Percentiles rank a stretch among this genome's conserved stretches.
Evolutionary conservation across 2,113 vertebrate genomes (phyloP).

Genomic region (Macquaria australasica): DNA sequence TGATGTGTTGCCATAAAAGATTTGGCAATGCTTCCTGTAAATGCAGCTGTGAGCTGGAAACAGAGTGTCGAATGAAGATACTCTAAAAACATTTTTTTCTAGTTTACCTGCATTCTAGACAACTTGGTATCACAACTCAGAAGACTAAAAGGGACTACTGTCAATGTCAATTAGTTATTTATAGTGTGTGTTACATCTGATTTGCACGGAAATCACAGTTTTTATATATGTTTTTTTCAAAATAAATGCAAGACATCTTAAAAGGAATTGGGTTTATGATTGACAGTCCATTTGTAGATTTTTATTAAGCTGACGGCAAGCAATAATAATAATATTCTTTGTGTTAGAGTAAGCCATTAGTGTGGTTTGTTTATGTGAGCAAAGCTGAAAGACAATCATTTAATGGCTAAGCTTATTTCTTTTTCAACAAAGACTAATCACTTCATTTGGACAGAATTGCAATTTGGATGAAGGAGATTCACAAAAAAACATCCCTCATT

Average conservation of each 20-base stretch:
- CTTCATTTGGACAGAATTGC: constrained; percentile 44
- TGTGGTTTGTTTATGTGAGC: constrained; percentile 39
- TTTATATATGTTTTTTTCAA: neutral
- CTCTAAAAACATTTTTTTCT: neutral
- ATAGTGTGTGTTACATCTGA: neutral
- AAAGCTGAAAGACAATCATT: constrained; percentile 46
- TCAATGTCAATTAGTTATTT: neutral
- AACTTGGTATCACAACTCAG: constrained; percentile 14
- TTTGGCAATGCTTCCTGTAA: constrained; percentile 67
- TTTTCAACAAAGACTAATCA: constrained; percentile 54
- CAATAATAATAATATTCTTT: neutral
- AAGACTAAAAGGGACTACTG: constrained; percentile 7
- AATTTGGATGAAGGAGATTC: constrained; percentile 32
- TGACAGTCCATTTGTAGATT: neutral
- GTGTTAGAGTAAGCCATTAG: constrained; percentile 19
- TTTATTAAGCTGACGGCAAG: neutral
- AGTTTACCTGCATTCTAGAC: constrained; percentile 47
- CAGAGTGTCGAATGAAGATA: constrained; percentile 15
- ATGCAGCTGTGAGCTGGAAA: constrained; percentile 64
- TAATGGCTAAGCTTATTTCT: constrained; percentile 17
- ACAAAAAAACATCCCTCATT: constrained; percentile 29
- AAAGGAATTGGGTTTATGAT: constrained; percentile 15
- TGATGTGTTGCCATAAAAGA: constrained; percentile 72
- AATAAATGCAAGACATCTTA: constrained; percentile 1
- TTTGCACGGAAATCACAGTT: neutral